Evolutionary conservation across 2,888 invertebrate genomes (phyloP), one percentile per base, ranked within the genome.

Genomic region (Tachina lurida): DNA sequence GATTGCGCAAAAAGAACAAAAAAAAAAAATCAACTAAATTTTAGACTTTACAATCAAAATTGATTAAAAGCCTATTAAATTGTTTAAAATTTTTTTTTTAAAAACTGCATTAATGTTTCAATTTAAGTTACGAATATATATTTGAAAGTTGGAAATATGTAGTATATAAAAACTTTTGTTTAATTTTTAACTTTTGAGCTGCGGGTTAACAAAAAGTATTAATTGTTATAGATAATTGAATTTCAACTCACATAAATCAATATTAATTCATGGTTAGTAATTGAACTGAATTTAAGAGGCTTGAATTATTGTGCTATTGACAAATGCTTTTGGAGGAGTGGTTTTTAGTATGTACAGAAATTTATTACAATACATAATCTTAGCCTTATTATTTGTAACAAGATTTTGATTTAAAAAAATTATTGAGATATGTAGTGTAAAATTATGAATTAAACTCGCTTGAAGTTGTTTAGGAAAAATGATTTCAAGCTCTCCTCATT

Each of bases 51-150:
- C 17, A 62, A 78, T 31, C 9, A 47, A 31, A 62, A 71, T 52
- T 71, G 62, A 79, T 79, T 63, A 63, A 71, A 73, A 70, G 47
- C 5, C 19, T 68, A 68, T 47, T 41, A 49, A 68, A 60, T 22
- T 68, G 15, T 58, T 39, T n/a, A 39, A 54, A 63, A 22, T 13
- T n/a, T 22, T 7, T 47, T 13, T n/a, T 22, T 7, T 47, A 0
- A 47, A 43, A 71, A 10, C 10, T 19, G 10, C 60, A 54, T 45
- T 22, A 31, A 56, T 45, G 65, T 45, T 76, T 45, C 17, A 43
- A 70, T 4, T 47, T 31, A 39, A 60, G 56, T 43, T 56, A 41
- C 43, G 17, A 5, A 10, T 22, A 4, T 31, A 45, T n/a, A 15
- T 45, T 67, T 67, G 67, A 58, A 77, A 67, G 67, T 77, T 43